A percentile compares a stretch with the other conserved stretches of the same genome.
phyloP scores from a whole-genome alignment of 2,888 invertebrate species.

The Bombylius discolor region DNA sequence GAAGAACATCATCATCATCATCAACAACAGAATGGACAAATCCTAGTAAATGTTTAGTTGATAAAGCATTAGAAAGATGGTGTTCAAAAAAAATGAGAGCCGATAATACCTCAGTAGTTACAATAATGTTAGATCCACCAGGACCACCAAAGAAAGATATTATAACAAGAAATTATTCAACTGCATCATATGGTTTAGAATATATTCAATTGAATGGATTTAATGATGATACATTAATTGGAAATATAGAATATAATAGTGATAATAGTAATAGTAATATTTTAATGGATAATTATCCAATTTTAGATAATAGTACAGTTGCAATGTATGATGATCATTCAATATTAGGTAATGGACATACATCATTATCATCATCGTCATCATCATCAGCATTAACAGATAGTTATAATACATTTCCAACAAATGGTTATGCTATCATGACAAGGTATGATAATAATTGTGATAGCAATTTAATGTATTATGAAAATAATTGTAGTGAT shows the following conservation, averaged over 20 bases:
- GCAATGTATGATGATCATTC: background rate
- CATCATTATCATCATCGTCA: background rate
- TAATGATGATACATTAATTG: background rate
- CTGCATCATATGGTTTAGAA: conserved; percentile 20
- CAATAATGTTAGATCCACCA: conserved; percentile 76
- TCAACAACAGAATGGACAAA: conserved; percentile 54
- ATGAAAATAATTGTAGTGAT: conserved; percentile 13
- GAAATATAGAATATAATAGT: background rate
- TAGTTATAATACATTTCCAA: conserved; percentile 2
- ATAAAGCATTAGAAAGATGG: conserved; percentile 72
- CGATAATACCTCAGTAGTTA: conserved; percentile 91
- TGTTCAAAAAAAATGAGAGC: conserved; percentile 74
- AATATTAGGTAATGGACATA: background rate
- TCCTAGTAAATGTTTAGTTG: conserved; percentile 82
- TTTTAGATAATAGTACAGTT: background rate
- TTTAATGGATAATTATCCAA: background rate
- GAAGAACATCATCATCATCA: conserved; percentile 9
- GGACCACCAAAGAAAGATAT: conserved; percentile 63
- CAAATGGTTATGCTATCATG: conserved; percentile 13
- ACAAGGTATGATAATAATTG: conserved; percentile 17
- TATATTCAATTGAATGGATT: conserved; percentile 17
- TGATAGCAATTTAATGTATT: conserved; percentile 12
- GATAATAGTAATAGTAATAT: background rate
- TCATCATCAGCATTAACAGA: background rate
- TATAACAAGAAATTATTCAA: conserved; percentile 34